Conservation (phyloP, 1,140 invertebrate genomes). For the Drosophila nikananu region DNA sequence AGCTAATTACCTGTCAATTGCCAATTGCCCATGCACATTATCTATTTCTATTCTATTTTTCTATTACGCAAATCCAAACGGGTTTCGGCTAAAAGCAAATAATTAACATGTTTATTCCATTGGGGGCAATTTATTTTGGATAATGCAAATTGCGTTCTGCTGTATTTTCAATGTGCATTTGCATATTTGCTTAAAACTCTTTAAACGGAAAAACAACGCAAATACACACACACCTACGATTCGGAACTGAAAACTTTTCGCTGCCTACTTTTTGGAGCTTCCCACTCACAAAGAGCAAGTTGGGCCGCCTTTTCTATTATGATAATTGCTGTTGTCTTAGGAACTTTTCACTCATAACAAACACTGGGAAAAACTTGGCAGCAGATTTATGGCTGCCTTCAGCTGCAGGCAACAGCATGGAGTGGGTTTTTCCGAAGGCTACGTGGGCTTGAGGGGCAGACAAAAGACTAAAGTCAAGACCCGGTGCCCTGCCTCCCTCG, state of each 20-base stretch:
- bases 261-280: slow-evolving; percentile 43
- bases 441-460: background rate
- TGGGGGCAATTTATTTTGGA: slow-evolving; percentile 7
- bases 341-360: slow-evolving; percentile 31
- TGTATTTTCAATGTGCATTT: slow-evolving; percentile 18
- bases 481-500: background rate
- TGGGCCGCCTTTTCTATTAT: slow-evolving; percentile 59
- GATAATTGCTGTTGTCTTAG: slow-evolving; percentile 60
- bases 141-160: slow-evolving; percentile 11
- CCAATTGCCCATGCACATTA: background rate
- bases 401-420: slow-evolving; percentile 17
- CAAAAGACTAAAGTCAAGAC: slow-evolving; percentile 6
- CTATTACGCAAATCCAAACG: background rate
- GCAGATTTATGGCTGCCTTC: slow-evolving; percentile 37
- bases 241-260: slow-evolving; percentile 29
- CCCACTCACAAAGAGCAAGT: slow-evolving; percentile 3
- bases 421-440: slow-evolving; percentile 2
- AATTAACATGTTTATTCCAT: slow-evolving; percentile 23
- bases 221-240: background rate
- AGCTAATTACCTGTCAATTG: slow-evolving; percentile 23
- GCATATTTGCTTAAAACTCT: slow-evolving; percentile 19
- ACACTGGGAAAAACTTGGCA: slow-evolving; percentile 17
- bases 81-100: background rate
- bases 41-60: slow-evolving; percentile 6
- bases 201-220: slow-evolving; percentile 15